Evolutionary conservation across 2,888 invertebrate species (phyloP).

Genomic region (Thymelicus lineola): DNA sequence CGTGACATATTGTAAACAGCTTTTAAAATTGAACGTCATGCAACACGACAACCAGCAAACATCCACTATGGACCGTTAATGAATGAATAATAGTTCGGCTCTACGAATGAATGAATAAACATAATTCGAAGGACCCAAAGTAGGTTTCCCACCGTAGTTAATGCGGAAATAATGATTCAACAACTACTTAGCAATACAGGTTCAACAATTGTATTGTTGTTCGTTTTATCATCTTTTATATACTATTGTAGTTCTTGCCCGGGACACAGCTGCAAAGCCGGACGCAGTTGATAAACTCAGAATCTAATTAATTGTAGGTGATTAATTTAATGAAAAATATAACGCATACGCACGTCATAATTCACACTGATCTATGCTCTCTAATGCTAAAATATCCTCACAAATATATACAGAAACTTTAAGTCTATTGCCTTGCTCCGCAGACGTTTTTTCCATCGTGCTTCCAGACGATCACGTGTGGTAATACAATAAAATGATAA

Average conservation of each 20-base stretch:
- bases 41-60: conserved; percentile 12
- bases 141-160: conserved; percentile 18
- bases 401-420: no score
- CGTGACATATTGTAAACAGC: conserved; percentile 5
- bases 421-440: no score
- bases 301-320: no score
- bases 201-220: conserved; percentile 7
- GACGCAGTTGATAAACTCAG: no score
- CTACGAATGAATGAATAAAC: conserved; percentile 29
- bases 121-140: conserved; percentile 22
- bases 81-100: conserved; percentile 29
- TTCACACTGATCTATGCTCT: no score
- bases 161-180: conserved; percentile 21
- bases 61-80: conserved; percentile 10
- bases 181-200: conserved; percentile 11
- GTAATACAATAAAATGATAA: no score
- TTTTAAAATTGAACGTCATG: not conserved
- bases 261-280: not conserved
- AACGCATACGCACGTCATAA: no score
- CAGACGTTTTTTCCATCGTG: no score
- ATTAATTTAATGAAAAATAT: no score
- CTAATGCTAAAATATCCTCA: no score
- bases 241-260: not conserved
- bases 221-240: not conserved
- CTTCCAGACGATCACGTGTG: no score